Evolutionary conservation across 1,140 invertebrate species (phyloP), one percentile per base, ranked within the genome.

Genomic region (Spodoptera frugiperda): DNA sequence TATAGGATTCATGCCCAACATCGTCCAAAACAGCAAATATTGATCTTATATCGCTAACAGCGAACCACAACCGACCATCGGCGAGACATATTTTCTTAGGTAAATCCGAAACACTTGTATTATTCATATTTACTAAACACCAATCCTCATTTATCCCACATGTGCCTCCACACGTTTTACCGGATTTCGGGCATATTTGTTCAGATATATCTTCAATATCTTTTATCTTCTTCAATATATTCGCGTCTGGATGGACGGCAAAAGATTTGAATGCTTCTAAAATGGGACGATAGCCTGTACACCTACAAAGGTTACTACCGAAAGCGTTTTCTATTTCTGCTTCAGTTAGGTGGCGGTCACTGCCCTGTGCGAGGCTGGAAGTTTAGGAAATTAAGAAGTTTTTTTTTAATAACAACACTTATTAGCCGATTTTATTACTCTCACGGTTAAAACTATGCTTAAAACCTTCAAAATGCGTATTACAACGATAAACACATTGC

Each of bases 231-330:
- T 91, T 82, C 39, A 94, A 83, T 51, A 94, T 82, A 19, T 93
- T 77, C 2, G 88, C 82, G 15, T 91, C 81, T 8, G 95, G 95
- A 83, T 97, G 96, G 6, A 82, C 89, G 2, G 96, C 95, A 72
- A 97, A 96, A 14, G 96, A 95, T 91, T 97, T 97, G 89, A 97
- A 97, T 44, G 97, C 95, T 77, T 97, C 96, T 53, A 98, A 89
- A 84, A 98, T 98, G 2, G 97, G 96, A 54, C 97, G 93, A 82
- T 98, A 98, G 0, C 97, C 97, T 3, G 97, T 98, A 87, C 97
- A 98, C 17, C 97, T 95, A 76, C 97, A 98, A 17, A 98, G 95
- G 86, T 98, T 98, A 72, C 97, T 96, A 3, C 96, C 96, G 83
- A 97, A 96, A 0, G 95, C 95, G 83, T 97, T 95, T 84, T 97